Percentiles rank a stretch among this genome's conserved stretches.
Evolutionary conservation across 2,797 vertebrate species (phyloP).

Genomic region (Falco berigora): DNA sequence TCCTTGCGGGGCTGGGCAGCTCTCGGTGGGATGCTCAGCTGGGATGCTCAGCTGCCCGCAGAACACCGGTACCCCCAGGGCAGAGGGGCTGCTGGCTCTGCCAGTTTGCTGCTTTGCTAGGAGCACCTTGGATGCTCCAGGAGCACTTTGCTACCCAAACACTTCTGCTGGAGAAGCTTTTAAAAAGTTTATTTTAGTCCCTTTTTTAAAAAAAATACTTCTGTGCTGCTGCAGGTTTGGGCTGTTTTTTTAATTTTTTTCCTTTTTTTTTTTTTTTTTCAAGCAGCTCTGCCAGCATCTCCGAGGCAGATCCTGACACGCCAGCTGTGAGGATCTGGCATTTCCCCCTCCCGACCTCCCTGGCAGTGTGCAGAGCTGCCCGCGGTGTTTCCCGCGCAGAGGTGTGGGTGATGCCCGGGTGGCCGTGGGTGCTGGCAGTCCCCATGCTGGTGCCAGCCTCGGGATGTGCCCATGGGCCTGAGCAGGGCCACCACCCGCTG

Average conservation of each 20-base stretch:
- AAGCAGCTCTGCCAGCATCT: background rate
- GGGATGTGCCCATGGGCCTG: background rate
- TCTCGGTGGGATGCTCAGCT: accelerated
- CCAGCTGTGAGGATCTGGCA: accelerated
- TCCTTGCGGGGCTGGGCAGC: accelerated
- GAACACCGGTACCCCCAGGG: background rate
- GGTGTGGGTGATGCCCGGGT: background rate
- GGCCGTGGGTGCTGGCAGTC: background rate
- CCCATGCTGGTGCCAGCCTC: background rate
- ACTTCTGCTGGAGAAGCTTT: background rate
- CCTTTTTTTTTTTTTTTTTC: too few species aligned
- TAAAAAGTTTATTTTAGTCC: too few species aligned
- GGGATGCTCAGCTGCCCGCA: too few species aligned
- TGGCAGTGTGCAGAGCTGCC: background rate
- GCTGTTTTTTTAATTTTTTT: background rate
- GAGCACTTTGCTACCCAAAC: background rate
- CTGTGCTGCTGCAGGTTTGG: background rate
- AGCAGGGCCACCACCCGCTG: too few species aligned
- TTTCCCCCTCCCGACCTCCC: background rate
- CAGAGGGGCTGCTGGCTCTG: background rate
- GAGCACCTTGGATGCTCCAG: background rate
- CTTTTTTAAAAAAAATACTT: too few species aligned
- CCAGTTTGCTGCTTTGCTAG: accelerated
- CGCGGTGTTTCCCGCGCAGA: accelerated
- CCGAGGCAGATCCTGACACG: background rate